Conservation (phyloP, 1,140 invertebrate species). For the Liolophura sinensis region DNA sequence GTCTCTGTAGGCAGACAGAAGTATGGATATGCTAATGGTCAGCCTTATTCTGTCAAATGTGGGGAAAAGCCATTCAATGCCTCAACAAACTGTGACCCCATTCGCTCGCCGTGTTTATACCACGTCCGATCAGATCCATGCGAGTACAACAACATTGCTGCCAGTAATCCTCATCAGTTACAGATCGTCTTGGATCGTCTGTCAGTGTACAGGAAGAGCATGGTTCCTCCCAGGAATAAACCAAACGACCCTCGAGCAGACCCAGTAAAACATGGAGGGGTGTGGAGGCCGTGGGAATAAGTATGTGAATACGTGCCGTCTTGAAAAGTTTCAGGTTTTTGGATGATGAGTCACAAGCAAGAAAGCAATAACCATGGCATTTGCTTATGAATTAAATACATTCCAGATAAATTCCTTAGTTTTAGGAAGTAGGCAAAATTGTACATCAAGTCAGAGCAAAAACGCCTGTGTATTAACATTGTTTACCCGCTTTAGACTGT, state of each 20-base stretch:
- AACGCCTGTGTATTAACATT: too few relatives aligned
- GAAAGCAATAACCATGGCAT: too few relatives aligned
- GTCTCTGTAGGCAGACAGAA: too few relatives aligned
- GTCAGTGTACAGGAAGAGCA: conserved; percentile 21
- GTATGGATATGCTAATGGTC: too few relatives aligned
- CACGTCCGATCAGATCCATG: not conserved
- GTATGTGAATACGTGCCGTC: conserved; percentile 14
- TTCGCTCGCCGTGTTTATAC: not conserved
- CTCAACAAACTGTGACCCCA: conserved; percentile 6
- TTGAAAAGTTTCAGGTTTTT: too few relatives aligned
- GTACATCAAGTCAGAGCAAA: too few relatives aligned
- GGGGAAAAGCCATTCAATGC: not conserved
- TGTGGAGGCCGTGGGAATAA: conserved; percentile 38
- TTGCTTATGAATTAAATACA: too few relatives aligned
- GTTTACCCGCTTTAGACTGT: too few relatives aligned
- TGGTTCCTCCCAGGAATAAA: conserved; percentile 39
- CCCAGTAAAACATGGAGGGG: conserved; percentile 32
- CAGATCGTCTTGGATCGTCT: conserved; percentile 60
- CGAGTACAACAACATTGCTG: conserved; percentile 7
- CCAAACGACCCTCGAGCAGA: conserved; percentile 30
- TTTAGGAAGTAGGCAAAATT: too few relatives aligned
- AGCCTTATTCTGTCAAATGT: too few relatives aligned
- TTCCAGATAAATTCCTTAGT: too few relatives aligned
- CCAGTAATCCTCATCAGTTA: conserved; percentile 46
- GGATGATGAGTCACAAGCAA: too few relatives aligned